A percentile compares a stretch with the other conserved stretches of the same genome.
Evolutionary conservation across 1,140 invertebrate species (phyloP).

Genomic region (Macrostomum lignano): DNA sequence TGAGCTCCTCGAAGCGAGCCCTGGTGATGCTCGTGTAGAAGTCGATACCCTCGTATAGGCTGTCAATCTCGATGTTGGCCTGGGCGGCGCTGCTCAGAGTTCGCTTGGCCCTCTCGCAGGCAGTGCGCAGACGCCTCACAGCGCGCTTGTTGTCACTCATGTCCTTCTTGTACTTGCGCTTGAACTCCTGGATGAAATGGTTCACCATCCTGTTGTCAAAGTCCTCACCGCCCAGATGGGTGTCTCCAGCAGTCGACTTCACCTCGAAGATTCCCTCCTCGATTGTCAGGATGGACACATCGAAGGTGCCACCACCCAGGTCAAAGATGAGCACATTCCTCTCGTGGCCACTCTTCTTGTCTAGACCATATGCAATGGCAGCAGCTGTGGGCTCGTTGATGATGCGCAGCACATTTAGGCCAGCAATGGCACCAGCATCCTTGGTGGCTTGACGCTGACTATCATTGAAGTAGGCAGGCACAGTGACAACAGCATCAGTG

Average conservation of each 20-base stretch:
- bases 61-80: conserved; percentile 13
- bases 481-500: conserved; percentile 27
- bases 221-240: too few species aligned
- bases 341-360: conserved; percentile 32
- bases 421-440: conserved; percentile 30
- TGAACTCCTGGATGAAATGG: conserved; percentile 35
- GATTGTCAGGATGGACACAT: conserved; percentile 44
- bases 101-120: conserved; percentile 75
- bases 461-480: conserved; percentile 32
- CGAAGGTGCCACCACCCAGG: conserved; percentile 87
- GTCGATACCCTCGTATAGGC: conserved; percentile 65
- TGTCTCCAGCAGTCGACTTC: conserved; percentile 58
- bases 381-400: too few species aligned
- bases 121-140: conserved; percentile 57
- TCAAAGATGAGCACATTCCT: too few species aligned
- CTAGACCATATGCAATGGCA: conserved; percentile 30
- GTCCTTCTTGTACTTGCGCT: conserved; percentile 84
- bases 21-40: conserved; percentile 58
- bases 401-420: conserved; percentile 36
- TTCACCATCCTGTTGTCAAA: too few species aligned
- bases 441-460: conserved; percentile 31
- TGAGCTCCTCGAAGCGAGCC: conserved; percentile 34
- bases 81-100: conserved; percentile 49
- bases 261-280: conserved; percentile 77
- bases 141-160: conserved; percentile 43